A percentile compares a stretch with the other conserved stretches of the same genome.
phyloP scores from a whole-genome alignment of 2,888 invertebrate genomes.

The Acrobasis repandana region DNA sequence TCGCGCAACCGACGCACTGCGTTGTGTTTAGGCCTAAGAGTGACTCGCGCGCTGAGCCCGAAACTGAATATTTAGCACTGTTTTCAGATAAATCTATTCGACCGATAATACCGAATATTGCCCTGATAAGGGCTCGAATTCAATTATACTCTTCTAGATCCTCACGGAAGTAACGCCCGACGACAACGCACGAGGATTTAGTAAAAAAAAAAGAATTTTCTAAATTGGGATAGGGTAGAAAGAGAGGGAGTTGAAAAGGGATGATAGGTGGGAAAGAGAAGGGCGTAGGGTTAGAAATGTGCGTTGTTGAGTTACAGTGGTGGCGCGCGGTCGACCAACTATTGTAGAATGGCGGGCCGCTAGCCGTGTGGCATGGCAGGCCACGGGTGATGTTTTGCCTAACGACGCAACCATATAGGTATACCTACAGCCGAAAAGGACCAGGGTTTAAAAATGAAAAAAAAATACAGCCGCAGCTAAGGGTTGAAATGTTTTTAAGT shows the following conservation, averaged over 20 bases:
- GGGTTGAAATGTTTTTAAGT: no score
- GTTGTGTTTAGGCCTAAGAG: conserved; percentile 69
- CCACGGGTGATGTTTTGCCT: conserved; percentile 14
- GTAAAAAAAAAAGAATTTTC: neutral
- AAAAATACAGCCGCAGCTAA: neutral
- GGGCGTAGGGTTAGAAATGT: conserved; percentile 17
- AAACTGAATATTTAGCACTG: conserved; percentile 14
- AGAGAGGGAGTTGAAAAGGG: conserved; percentile 26
- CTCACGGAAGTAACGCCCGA: neutral
- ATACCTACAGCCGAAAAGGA: conserved; percentile 15
- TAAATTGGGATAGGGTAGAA: neutral
- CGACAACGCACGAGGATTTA: neutral
- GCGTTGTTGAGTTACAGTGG: conserved; percentile 27
- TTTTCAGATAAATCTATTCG: conserved; percentile 41
- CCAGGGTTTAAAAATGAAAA: neutral
- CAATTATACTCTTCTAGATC: conserved; percentile 10
- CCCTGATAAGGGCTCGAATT: conserved; percentile 54
- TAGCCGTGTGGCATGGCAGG: conserved; percentile 25
- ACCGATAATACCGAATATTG: conserved; percentile 41
- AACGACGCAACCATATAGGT: conserved; percentile 7
- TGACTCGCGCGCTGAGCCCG: conserved; percentile 12
- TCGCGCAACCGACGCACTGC: conserved; percentile 54
- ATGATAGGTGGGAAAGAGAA: conserved; percentile 26
- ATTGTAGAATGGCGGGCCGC: conserved; percentile 56
- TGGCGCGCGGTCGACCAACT: conserved; percentile 58